Conservation (phyloP, 2,113 vertebrate genomes). For the Brachypteracias leptosomus region DNA sequence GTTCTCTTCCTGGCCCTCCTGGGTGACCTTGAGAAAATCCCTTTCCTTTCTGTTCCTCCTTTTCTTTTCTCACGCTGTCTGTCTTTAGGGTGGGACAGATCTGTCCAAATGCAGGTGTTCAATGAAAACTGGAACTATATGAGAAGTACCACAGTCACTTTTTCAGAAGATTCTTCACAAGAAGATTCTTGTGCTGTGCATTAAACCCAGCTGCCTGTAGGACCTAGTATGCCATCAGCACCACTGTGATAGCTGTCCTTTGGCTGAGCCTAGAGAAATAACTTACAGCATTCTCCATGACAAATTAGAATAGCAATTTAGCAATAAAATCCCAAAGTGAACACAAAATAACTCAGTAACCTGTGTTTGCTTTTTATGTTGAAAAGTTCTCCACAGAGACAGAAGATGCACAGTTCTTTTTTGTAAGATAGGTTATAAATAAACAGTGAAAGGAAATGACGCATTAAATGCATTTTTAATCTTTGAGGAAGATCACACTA, state of each 20-base stretch:
- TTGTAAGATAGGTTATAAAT: neutral
- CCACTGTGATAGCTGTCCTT: neutral
- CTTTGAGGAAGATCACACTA: neutral
- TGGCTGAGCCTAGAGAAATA: neutral
- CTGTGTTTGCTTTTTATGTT: neutral
- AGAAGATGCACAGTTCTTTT: neutral
- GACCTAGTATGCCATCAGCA: neutral
- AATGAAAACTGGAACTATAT: neutral
- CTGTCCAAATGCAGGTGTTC: neutral
- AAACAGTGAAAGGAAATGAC: neutral
- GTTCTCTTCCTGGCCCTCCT: neutral
- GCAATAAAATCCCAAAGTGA: neutral
- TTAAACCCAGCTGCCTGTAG: neutral
- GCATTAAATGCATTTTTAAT: neutral
- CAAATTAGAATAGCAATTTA: neutral
- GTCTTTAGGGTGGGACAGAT: neutral
- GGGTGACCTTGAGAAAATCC: neutral
- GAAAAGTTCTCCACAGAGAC: neutral
- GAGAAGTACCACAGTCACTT: neutral
- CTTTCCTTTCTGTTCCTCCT: neutral
- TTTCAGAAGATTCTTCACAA: neutral
- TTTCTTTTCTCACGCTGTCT: neutral
- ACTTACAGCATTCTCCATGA: neutral
- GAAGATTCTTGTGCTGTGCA: neutral
- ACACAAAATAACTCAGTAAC: neutral